Evolutionary conservation across 2,888 invertebrate species (phyloP).

Genomic region (Acrobasis consociella): DNA sequence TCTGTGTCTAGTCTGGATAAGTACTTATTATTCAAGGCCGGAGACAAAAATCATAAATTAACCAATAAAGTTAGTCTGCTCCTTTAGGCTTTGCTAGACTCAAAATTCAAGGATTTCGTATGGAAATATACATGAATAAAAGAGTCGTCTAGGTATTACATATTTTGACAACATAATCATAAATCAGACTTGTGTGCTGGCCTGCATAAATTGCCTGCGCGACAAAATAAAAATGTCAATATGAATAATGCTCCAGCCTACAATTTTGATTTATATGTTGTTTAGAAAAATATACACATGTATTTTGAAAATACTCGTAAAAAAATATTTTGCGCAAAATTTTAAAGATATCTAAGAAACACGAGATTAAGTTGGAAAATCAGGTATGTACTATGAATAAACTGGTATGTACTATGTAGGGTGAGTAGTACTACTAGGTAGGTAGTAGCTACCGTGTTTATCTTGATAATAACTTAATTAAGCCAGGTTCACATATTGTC

Average conservation of each 20-base stretch:
- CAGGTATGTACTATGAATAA: too few relatives aligned
- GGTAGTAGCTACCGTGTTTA: too few relatives aligned
- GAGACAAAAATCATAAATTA: not conserved
- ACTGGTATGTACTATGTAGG: too few relatives aligned
- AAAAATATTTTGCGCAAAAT: too few relatives aligned
- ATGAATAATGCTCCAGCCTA: constrained; percentile 5
- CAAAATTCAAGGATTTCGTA: constrained; percentile 1
- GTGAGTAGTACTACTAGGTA: too few relatives aligned
- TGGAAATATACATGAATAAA: not conserved
- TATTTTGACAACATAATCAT: constrained; percentile 10
- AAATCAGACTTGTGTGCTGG: constrained; percentile 3
- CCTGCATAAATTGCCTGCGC: not conserved
- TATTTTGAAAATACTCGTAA: not conserved
- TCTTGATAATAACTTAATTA: too few relatives aligned
- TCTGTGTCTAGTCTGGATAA: not conserved
- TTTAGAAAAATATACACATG: not conserved
- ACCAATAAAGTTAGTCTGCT: not conserved
- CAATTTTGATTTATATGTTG: constrained; percentile 2
- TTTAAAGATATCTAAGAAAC: too few relatives aligned
- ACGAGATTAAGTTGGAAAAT: too few relatives aligned
- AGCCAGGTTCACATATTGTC: too few relatives aligned
- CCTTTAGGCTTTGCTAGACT: not conserved
- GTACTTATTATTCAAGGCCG: constrained; percentile 1
- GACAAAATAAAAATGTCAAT: constrained; percentile 22
- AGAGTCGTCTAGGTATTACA: not conserved